A percentile compares a stretch with the other conserved stretches of the same genome.
Conservation (phyloP, 2,888 invertebrate genomes). For the Thymelicus lineola region DNA sequence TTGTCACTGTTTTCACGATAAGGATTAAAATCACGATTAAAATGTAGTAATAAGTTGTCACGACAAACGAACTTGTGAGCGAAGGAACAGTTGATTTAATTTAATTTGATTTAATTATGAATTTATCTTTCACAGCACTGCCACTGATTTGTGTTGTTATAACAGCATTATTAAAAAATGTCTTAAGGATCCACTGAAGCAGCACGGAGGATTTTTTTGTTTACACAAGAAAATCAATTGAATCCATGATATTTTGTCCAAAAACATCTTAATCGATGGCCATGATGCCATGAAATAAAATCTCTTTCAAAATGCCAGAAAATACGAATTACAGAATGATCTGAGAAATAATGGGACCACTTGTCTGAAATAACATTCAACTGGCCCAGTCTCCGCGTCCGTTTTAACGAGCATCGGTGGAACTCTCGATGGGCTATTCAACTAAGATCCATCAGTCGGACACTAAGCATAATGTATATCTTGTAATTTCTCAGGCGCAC, state of each 20-base stretch:
- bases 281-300: no score
- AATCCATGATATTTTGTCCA: no score
- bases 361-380: not conserved
- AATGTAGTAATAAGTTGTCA: constrained; percentile 17
- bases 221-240: no score
- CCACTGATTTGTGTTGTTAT: not conserved
- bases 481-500: constrained; percentile 37
- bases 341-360: no score
- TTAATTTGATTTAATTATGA: constrained; percentile 9
- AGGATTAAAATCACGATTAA: constrained; percentile 19
- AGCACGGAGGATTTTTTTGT: no score
- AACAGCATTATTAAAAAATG: no score
- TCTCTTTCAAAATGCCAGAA: no score
- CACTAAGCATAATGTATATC: constrained; percentile 36
- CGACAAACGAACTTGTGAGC: constrained; percentile 11
- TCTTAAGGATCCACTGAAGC: no score
- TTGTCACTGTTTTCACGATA: not conserved
- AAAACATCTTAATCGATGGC: no score
- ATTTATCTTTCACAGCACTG: constrained; percentile 2
- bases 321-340: no score
- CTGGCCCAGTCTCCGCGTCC: not conserved
- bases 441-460: constrained; percentile 21
- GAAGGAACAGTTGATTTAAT: constrained; percentile 9
- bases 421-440: constrained; percentile 18
- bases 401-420: constrained; percentile 18